A percentile compares a stretch with the other conserved stretches of the same genome.
Conservation (phyloP, 2,113 vertebrate species). For the Talpa occidentalis region DNA sequence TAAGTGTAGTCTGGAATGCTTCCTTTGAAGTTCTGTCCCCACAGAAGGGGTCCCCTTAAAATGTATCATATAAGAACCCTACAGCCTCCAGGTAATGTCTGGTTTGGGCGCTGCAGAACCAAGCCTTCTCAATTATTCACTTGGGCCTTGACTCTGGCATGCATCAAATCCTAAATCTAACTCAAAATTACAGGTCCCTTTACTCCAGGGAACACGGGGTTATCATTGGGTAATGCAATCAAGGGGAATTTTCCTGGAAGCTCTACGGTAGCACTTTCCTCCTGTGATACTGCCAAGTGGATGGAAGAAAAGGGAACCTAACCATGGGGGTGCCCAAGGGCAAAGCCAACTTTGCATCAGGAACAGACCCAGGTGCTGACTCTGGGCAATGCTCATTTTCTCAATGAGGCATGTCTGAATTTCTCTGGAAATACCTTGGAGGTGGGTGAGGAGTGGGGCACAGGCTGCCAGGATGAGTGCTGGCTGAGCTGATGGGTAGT, state of each 20-base stretch:
- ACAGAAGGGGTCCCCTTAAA: constrained; percentile 13
- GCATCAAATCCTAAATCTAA: background rate
- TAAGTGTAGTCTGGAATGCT: constrained; percentile 66
- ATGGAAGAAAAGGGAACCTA: background rate
- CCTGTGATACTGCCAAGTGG: background rate
- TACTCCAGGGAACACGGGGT: background rate
- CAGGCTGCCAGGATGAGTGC: background rate
- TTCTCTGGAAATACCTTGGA: background rate
- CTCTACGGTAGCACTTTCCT: constrained; percentile 10
- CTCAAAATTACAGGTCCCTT: background rate
- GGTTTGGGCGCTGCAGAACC: background rate
- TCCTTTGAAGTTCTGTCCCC: constrained; percentile 69
- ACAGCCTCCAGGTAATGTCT: background rate
- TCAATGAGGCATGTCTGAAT: background rate
- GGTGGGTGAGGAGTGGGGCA: background rate
- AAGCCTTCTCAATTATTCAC: background rate
- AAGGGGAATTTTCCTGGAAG: constrained; percentile 28
- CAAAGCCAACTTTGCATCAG: background rate
- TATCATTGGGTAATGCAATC: background rate
- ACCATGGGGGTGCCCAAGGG: background rate
- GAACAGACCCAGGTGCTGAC: background rate
- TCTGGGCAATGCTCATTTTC: background rate
- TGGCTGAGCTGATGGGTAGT: background rate
- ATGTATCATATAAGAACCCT: constrained; percentile 27
- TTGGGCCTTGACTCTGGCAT: background rate